A percentile compares a stretch with the other conserved stretches of the same genome.
Conservation (phyloP, 2,888 invertebrate species). For the Escarpia spicata region DNA sequence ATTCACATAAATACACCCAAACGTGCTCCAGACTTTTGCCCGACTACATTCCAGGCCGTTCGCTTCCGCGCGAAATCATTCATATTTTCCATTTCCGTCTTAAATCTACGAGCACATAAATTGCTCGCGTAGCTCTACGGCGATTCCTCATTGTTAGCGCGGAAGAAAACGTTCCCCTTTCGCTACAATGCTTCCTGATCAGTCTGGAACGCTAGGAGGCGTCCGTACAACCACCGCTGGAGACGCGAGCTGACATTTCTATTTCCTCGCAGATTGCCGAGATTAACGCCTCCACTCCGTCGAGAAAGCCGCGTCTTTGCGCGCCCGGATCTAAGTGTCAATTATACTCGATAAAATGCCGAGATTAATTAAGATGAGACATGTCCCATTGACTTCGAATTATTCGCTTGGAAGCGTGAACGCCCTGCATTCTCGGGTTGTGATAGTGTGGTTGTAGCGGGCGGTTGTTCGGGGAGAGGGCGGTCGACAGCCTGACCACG, state of each 20-base stretch:
- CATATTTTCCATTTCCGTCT: neutral
- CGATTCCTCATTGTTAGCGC: neutral
- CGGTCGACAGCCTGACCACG: neutral
- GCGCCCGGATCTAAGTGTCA: neutral
- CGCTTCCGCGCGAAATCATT: neutral
- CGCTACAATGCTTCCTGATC: neutral
- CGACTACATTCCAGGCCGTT: neutral
- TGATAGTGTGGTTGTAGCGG: neutral
- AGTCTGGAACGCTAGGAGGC: neutral
- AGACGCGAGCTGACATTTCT: neutral
- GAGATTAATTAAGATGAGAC: neutral
- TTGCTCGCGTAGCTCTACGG: neutral
- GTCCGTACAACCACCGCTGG: neutral
- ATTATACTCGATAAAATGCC: neutral
- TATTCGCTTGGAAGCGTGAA: neutral
- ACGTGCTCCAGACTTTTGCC: neutral
- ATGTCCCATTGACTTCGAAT: neutral
- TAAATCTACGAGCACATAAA: neutral
- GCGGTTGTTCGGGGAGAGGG: neutral
- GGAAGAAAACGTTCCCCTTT: neutral
- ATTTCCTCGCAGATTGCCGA: constrained; percentile 1
- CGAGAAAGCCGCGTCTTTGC: neutral
- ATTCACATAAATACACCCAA: neutral
- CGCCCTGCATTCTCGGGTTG: neutral
- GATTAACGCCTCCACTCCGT: neutral